These are phyloP conservation scores for Apamea anceps DNA, from an alignment of 2,888 invertebrate species.

Conservation along the genomic window DNA sequence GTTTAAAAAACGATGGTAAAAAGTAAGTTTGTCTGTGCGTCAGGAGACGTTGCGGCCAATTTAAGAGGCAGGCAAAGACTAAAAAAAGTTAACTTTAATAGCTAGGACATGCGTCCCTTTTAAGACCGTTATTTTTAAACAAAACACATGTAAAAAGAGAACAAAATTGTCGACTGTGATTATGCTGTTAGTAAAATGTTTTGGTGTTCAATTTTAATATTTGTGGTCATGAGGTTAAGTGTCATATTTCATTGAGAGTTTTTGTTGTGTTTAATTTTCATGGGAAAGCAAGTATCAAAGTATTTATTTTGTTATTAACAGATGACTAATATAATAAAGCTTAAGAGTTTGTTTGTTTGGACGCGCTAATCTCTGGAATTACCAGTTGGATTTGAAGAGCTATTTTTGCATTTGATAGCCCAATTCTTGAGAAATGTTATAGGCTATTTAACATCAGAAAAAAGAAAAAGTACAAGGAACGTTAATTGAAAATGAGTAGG, in stretches of 20 bases:
- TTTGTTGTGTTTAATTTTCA: constrained; percentile 51
- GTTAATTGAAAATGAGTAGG: neutral
- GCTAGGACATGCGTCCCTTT: constrained; percentile 71
- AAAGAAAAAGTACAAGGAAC: neutral
- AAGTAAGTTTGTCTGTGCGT: constrained; percentile 63
- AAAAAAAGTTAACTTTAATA: constrained; percentile 78
- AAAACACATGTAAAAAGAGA: constrained; percentile 70
- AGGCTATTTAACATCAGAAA: neutral
- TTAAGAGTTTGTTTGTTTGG: neutral
- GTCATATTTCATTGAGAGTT: constrained; percentile 36
- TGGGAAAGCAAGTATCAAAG: constrained; percentile 41
- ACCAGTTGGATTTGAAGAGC: neutral
- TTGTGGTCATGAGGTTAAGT: constrained; percentile 32
- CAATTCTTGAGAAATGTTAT: neutral
- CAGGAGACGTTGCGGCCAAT: constrained; percentile 82
- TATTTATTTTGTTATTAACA: neutral
- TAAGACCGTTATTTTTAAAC: constrained; percentile 79
- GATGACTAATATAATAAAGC: neutral
- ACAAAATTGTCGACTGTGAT: constrained; percentile 61
- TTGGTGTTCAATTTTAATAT: constrained; percentile 56
- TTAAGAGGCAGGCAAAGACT: constrained; percentile 76
- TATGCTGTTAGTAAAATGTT: constrained; percentile 47
- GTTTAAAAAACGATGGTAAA: constrained; percentile 19
- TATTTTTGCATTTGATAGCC: neutral
- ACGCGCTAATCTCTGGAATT: neutral